Percentiles rank a stretch among this genome's conserved stretches.
These are phyloP conservation scores for Drosophila grimshawi DNA, from an alignment of 1,140 invertebrate species.

Conservation along the genomic window DNA sequence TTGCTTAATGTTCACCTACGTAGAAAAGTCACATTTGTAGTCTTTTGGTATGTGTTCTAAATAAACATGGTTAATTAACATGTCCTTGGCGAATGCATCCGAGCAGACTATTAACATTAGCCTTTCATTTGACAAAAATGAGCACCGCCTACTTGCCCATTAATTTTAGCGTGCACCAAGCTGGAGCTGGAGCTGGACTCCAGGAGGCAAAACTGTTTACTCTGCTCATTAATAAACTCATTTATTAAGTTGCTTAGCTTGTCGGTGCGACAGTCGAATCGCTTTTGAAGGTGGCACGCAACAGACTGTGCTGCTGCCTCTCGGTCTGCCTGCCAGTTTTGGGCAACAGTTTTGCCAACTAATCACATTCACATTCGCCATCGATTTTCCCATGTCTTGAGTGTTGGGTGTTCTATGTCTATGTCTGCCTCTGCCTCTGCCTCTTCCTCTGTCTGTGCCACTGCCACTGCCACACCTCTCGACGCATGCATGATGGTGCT, in stretches of 20 bases:
- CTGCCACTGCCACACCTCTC: no score
- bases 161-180: constrained; percentile 10
- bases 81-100: constrained; percentile 2
- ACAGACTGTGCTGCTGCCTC: constrained; percentile 30
- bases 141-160: constrained; percentile 23
- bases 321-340: not conserved
- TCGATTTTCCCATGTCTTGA: constrained; percentile 60
- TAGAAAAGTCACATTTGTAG: no score
- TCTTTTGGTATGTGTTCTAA: not conserved
- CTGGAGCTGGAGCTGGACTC: not conserved
- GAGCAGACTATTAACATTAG: constrained; percentile 4
- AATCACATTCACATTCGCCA: constrained; percentile 66
- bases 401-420: not conserved
- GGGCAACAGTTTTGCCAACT: constrained; percentile 46
- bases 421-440: constrained; percentile 45
- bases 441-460: not conserved
- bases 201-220: constrained; percentile 44
- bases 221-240: constrained; percentile 78
- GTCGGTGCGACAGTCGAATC: constrained; percentile 24
- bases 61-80: constrained; percentile 20
- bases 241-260: constrained; percentile 64
- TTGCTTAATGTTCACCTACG: no score
- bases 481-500: constrained; percentile 37
- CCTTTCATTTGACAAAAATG: not conserved
- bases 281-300: constrained; percentile 43